Evolutionary conservation across 1,140 invertebrate species (phyloP).

Genomic region (Philotrypesis tridentata): DNA sequence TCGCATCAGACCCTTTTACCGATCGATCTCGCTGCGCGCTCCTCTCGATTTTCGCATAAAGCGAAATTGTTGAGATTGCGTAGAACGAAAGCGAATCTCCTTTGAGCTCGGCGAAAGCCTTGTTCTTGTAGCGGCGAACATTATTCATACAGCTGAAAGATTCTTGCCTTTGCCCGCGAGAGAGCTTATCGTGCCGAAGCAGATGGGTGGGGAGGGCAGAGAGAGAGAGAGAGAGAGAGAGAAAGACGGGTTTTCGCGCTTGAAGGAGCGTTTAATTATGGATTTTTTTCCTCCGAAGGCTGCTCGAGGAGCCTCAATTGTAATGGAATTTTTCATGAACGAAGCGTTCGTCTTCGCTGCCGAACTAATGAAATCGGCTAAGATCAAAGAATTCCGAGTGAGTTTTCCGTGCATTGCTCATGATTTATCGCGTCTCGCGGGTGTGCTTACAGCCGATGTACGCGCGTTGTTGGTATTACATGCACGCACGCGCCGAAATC

Average conservation of each 20-base stretch:
- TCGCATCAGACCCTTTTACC: not conserved
- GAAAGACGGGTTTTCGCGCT: not conserved
- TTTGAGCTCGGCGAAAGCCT: too few relatives aligned
- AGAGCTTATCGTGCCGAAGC: not conserved
- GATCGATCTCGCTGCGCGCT: not conserved
- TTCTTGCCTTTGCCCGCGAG: not conserved
- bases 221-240: not conserved
- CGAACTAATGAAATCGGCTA: not conserved
- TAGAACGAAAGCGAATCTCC: not conserved
- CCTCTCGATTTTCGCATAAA: not conserved
- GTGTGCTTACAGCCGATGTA: too few relatives aligned
- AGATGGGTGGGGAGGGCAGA: too few relatives aligned
- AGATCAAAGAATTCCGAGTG: too few relatives aligned
- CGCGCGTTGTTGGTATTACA: too few relatives aligned
- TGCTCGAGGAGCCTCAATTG: too few relatives aligned
- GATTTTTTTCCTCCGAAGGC: not conserved
- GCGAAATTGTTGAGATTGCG: not conserved
- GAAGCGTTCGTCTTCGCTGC: too few relatives aligned
- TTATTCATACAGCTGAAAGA: conserved; percentile 3
- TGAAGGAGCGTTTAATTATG: not conserved
- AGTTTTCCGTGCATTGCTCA: too few relatives aligned
- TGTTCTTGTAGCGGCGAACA: not conserved
- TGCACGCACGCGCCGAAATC: too few relatives aligned
- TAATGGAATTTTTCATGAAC: too few relatives aligned
- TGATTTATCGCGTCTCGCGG: too few relatives aligned